Conservation (phyloP, 2,797 vertebrate species). For the Loriculus beryllinus region DNA sequence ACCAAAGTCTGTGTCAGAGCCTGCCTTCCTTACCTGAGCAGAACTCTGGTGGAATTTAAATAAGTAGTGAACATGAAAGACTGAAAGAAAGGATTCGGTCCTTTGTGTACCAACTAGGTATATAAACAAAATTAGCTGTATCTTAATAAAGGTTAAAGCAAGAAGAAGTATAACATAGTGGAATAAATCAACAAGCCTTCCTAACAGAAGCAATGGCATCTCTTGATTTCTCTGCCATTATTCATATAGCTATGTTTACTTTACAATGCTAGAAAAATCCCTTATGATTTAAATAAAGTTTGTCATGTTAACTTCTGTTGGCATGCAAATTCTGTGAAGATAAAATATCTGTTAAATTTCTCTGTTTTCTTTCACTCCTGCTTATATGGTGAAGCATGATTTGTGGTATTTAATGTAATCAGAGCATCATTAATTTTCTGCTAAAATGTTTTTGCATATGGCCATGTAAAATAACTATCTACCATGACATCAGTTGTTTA, state of each 20-base stretch:
- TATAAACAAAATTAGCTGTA: slow-evolving; percentile 15
- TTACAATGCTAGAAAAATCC: slow-evolving; percentile 1
- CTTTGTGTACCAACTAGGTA: not conserved
- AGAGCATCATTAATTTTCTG: slow-evolving; percentile 60
- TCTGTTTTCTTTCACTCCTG: slow-evolving; percentile 32
- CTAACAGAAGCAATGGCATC: not conserved
- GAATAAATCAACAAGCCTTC: not conserved
- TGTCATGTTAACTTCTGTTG: slow-evolving; percentile 22
- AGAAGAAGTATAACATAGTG: not conserved
- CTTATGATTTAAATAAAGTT: slow-evolving; percentile 57
- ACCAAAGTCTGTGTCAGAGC: not conserved
- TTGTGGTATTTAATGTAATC: slow-evolving; percentile 44
- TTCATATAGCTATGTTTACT: slow-evolving; percentile 12
- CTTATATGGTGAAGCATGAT: slow-evolving; percentile 4
- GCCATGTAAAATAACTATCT: slow-evolving; percentile 59
- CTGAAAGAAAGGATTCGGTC: not conserved
- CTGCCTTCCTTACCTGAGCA: not conserved
- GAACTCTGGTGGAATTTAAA: not conserved
- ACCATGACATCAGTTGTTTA: slow-evolving; percentile 66
- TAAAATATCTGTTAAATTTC: slow-evolving; percentile 28
- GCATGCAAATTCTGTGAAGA: not conserved
- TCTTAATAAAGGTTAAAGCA: not conserved
- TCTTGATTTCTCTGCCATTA: slow-evolving; percentile 11
- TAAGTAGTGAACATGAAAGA: not conserved
- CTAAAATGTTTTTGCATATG: slow-evolving; percentile 51